phyloP scores from a whole-genome alignment of 2,888 invertebrate species.

The Epiblema foenella region DNA sequence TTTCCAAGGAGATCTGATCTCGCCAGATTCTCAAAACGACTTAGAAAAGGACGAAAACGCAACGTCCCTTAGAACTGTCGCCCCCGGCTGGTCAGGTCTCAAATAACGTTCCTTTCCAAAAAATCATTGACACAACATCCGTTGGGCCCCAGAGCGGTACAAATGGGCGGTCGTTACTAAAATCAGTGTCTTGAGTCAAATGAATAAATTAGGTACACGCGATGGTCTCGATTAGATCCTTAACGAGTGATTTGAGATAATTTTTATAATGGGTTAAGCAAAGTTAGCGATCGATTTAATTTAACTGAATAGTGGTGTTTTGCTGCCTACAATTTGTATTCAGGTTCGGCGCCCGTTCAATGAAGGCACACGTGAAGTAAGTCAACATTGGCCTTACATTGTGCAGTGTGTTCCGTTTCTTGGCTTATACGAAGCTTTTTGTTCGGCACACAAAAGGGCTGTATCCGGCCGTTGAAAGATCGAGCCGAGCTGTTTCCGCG shows the following conservation, averaged over 20 bases:
- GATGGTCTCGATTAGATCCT: slow-evolving; percentile 49
- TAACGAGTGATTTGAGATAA: slow-evolving; percentile 15
- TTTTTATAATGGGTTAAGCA: slow-evolving; percentile 14
- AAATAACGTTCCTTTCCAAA: slow-evolving; percentile 60
- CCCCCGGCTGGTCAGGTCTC: slow-evolving; percentile 57
- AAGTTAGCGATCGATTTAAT: slow-evolving; percentile 6
- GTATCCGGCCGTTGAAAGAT: slow-evolving; percentile 75
- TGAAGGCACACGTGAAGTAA: slow-evolving; percentile 60
- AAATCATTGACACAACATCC: slow-evolving; percentile 59
- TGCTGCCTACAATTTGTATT: slow-evolving; percentile 30
- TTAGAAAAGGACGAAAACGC: slow-evolving; percentile 49
- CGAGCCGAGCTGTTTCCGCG: slow-evolving; percentile 73
- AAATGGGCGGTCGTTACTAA: slow-evolving; percentile 55
- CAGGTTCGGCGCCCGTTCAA: slow-evolving; percentile 48
- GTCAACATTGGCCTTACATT: slow-evolving; percentile 72
- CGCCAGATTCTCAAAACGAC: slow-evolving; percentile 43
- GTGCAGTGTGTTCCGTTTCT: slow-evolving; percentile 56
- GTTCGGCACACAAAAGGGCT: slow-evolving; percentile 78
- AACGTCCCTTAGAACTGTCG: slow-evolving; percentile 54
- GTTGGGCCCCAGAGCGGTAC: slow-evolving; percentile 55
- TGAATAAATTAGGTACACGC: slow-evolving; percentile 58
- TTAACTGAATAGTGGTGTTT: neutral
- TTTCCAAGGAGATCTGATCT: neutral
- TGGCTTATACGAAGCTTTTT: slow-evolving; percentile 63
- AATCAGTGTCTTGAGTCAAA: slow-evolving; percentile 55